Conservation (phyloP, 23 tunicate species). For the Trididemnum clinides region DNA sequence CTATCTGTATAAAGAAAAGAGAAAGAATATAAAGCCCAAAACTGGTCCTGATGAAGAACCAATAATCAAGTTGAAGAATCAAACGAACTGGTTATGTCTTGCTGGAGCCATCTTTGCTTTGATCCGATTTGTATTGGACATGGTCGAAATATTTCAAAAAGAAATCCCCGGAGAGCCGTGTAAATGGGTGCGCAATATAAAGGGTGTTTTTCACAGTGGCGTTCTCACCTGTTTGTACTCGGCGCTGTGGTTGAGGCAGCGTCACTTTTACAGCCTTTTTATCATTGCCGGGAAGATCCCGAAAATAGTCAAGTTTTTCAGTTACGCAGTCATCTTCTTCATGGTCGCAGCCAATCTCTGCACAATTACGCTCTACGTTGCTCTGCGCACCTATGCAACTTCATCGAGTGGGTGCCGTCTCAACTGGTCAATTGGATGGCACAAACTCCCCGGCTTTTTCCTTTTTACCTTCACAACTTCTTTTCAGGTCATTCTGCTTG, state of each 20-base stretch:
- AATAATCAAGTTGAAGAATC: no score
- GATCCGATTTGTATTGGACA: no score
- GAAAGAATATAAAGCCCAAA: no score
- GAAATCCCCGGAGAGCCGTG: no score
- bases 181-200: no score
- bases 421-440: slow-evolving; percentile 27
- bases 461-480: slow-evolving; percentile 38
- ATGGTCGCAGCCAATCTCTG: slow-evolving; percentile 52
- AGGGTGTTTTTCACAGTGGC: no score
- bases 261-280: slow-evolving; percentile 53
- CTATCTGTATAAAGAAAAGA: no score
- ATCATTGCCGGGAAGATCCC: slow-evolving; percentile 32
- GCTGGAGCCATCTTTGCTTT: no score
- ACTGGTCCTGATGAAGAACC: no score
- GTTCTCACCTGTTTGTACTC: slow-evolving; percentile 53
- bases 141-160: no score
- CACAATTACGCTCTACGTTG: slow-evolving; percentile 44
- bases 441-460: slow-evolving; percentile 61
- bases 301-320: slow-evolving; percentile 16
- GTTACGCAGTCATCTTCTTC: slow-evolving; percentile 49
- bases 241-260: slow-evolving; percentile 76
- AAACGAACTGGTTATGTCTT: no score
- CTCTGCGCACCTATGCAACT: slow-evolving; percentile 38
- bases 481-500: slow-evolving; percentile 73
- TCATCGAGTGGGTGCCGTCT: slow-evolving; percentile 51